These are phyloP conservation scores for Elysia chlorotica DNA, from an alignment of 1,140 invertebrate species.

Conservation along the genomic window DNA sequence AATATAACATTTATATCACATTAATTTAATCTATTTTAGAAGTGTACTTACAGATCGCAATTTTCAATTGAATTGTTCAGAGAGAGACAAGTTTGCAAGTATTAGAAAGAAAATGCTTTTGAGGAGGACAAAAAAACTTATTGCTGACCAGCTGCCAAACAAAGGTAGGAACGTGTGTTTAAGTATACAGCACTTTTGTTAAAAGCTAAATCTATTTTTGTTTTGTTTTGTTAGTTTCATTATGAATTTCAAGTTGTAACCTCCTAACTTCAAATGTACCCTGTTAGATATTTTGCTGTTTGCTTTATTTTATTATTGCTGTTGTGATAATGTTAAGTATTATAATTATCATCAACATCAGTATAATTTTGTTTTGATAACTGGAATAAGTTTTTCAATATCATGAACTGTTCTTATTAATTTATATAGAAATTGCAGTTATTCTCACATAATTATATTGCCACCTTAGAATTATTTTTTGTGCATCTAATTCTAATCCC, in stretches of 20 bases:
- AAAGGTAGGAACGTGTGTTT: slow-evolving; percentile 51
- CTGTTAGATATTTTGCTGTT: background rate
- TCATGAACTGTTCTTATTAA: background rate
- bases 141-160: slow-evolving; percentile 53
- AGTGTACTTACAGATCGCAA: no score
- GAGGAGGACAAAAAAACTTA: slow-evolving; percentile 53
- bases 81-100: slow-evolving; percentile 47
- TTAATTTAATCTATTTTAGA: no score
- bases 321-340: no score
- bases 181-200: no score
- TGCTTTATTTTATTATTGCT: background rate
- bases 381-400: background rate
- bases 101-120: slow-evolving; percentile 48
- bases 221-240: no score
- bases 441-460: background rate
- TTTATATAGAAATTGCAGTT: background rate
- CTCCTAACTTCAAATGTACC: background rate
- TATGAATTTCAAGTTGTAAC: no score
- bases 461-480: background rate
- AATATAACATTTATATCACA: background rate
- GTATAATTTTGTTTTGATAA: background rate
- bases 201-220: no score
- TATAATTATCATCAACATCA: background rate
- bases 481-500: background rate
- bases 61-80: slow-evolving; percentile 31